Percentiles rank a stretch among this genome's conserved stretches.
Conservation (phyloP, 2,113 vertebrate species). For the Lonchura striata region DNA sequence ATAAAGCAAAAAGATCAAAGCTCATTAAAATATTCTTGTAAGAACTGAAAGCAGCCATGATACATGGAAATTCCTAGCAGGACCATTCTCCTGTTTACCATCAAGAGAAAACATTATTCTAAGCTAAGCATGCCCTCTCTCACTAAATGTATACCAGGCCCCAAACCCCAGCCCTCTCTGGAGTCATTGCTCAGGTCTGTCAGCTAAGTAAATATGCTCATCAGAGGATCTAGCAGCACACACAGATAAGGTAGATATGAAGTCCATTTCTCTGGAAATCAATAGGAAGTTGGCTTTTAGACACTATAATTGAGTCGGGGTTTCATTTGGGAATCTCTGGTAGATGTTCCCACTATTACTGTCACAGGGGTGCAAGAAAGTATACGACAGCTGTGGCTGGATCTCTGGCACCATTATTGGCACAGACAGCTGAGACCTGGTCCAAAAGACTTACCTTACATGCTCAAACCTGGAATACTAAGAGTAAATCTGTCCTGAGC, state of each 20-base stretch:
- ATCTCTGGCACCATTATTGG: not conserved
- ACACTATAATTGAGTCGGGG: not conserved
- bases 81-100: not conserved
- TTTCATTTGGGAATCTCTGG: not conserved
- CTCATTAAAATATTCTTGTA: not conserved
- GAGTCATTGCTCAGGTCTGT: not conserved
- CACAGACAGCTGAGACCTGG: not conserved
- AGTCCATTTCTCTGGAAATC: not conserved
- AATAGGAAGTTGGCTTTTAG: not conserved
- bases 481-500: not conserved
- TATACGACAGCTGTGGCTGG: accelerated
- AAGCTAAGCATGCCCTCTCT: not conserved
- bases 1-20: not conserved
- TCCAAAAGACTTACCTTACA: not conserved
- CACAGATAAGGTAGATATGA: not conserved
- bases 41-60: not conserved
- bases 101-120: not conserved
- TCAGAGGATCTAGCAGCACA: not conserved
- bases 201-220: slow-evolving; percentile 15
- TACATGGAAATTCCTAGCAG: not conserved
- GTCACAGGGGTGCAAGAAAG: not conserved
- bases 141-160: not conserved
- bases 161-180: not conserved
- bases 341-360: not conserved
- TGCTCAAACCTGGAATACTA: not conserved